Conservation (phyloP, 2,888 invertebrate genomes). For the Sturmia bella region DNA sequence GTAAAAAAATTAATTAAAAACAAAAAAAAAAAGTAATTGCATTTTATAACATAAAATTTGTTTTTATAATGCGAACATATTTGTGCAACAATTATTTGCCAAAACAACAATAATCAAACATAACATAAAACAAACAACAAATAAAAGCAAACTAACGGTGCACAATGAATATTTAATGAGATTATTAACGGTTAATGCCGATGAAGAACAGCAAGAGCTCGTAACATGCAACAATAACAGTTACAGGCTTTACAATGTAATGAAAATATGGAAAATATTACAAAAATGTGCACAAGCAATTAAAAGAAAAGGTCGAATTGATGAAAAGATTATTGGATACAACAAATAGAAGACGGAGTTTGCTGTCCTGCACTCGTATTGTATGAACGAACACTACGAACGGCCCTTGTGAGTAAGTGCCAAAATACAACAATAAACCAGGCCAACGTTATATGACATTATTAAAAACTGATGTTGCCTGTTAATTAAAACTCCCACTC, state of each 20-base stretch:
- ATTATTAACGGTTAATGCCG: constrained; percentile 51
- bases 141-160: background rate
- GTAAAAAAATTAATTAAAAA: constrained; percentile 44
- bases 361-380: too few relatives aligned
- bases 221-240: constrained; percentile 3
- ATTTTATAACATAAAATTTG: constrained; percentile 39
- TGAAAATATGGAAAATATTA: background rate
- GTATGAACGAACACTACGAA: constrained; percentile 11
- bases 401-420: background rate
- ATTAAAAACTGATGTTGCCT: constrained; percentile 59
- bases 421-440: background rate
- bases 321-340: too few relatives aligned
- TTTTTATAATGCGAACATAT: constrained; percentile 20
- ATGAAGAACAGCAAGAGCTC: constrained; percentile 38
- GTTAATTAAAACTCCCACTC: constrained; percentile 39
- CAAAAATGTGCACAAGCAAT: too few relatives aligned
- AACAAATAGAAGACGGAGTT: too few relatives aligned
- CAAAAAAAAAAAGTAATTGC: constrained; percentile 49
- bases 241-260: constrained; percentile 6
- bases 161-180: constrained; percentile 58
- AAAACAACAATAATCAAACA: constrained; percentile 16
- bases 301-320: too few relatives aligned
- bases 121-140: constrained; percentile 26
- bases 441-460: constrained; percentile 58
- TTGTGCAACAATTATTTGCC: constrained; percentile 48